These are phyloP conservation scores for Parthenolecanium corni DNA, from an alignment of 2,888 invertebrate species.

Conservation along the genomic window DNA sequence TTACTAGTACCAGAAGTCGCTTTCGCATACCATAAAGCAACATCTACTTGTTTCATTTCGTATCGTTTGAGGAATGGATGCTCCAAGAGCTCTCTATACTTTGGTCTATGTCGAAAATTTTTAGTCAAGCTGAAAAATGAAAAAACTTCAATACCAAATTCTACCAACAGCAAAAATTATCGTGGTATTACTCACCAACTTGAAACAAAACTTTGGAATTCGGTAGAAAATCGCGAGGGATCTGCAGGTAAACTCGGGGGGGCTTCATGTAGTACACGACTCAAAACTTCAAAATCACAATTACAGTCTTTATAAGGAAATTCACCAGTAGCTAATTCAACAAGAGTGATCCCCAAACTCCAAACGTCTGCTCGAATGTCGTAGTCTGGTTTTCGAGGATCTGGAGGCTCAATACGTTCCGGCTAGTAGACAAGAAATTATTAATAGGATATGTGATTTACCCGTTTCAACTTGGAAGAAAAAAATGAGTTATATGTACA, in stretches of 20 bases:
- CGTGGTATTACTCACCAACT: slow-evolving; percentile 56
- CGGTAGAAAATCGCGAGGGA: slow-evolving; percentile 59
- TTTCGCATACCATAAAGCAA: slow-evolving; percentile 70
- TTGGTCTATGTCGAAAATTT: slow-evolving; percentile 84
- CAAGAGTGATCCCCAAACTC: slow-evolving; percentile 92
- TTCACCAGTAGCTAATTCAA: slow-evolving; percentile 91
- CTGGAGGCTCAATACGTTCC: slow-evolving; percentile 89
- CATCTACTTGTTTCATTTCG: slow-evolving; percentile 55
- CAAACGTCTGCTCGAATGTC: slow-evolving; percentile 99
- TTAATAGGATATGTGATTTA: no score
- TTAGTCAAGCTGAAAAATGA: slow-evolving; percentile 66
- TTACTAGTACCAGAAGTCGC: slow-evolving; percentile 14
- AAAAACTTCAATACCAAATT: slow-evolving; percentile 19
- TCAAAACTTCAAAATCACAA: slow-evolving; percentile 94
- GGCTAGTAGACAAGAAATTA: slow-evolving; percentile 50
- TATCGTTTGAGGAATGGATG: slow-evolving; percentile 78
- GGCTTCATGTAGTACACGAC: slow-evolving; percentile 79
- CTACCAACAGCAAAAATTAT: background rate
- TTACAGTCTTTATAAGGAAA: slow-evolving; percentile 91
- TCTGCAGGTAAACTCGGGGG: slow-evolving; percentile 73
- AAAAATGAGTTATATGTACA: background rate
- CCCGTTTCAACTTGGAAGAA: background rate
- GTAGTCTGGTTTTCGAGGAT: slow-evolving; percentile 86
- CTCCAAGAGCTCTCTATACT: slow-evolving; percentile 80
- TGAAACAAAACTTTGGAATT: slow-evolving; percentile 82